These are phyloP conservation scores for Orchestia grillus DNA, from an alignment of 1,140 invertebrate species.

Conservation along the genomic window DNA sequence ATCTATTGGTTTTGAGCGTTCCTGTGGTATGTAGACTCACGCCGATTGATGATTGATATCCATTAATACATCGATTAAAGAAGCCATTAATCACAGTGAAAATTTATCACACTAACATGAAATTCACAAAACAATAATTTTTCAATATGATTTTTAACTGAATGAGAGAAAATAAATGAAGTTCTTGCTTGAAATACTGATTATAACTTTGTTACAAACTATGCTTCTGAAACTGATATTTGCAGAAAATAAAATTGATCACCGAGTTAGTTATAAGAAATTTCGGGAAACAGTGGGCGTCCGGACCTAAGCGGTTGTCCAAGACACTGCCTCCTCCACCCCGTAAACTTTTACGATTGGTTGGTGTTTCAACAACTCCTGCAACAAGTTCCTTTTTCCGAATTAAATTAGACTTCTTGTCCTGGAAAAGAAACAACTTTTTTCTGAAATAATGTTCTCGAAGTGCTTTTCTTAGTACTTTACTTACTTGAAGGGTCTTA, in stretches of 20 bases:
- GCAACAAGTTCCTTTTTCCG: neutral
- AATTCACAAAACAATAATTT: too few species aligned
- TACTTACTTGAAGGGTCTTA: slow-evolving; percentile 8
- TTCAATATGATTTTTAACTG: too few species aligned
- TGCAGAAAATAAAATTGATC: neutral
- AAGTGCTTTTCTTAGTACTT: neutral
- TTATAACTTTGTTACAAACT: too few species aligned
- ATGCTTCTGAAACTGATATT: too few species aligned
- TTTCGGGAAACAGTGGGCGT: neutral
- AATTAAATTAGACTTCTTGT: neutral
- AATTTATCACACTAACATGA: too few species aligned
- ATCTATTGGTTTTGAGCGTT: too few species aligned
- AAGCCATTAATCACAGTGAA: too few species aligned
- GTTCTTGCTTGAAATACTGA: too few species aligned
- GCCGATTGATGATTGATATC: too few species aligned
- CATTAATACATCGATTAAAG: too few species aligned
- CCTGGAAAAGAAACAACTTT: neutral
- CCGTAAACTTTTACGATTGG: neutral
- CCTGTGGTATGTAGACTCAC: too few species aligned
- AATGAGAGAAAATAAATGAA: too few species aligned
- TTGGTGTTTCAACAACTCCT: neutral
- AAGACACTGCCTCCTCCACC: neutral
- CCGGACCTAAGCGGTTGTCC: neutral
- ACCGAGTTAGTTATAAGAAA: neutral
- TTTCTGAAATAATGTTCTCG: neutral